Evolutionary conservation across 1,140 invertebrate genomes (phyloP).

Genomic region (Pogonomyrmex californicus): DNA sequence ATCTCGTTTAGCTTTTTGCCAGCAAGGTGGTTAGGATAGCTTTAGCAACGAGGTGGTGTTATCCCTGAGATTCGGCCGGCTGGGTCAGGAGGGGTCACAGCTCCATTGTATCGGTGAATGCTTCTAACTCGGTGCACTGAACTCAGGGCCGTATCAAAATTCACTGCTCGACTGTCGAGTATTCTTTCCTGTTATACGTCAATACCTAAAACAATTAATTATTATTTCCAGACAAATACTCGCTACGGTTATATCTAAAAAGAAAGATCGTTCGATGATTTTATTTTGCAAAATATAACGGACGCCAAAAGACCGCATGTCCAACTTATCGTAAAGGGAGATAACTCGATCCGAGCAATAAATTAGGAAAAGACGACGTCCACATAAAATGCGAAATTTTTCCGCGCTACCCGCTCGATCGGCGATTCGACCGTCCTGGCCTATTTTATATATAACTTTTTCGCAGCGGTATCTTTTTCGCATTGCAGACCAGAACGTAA

Average conservation of each 20-base stretch:
- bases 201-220: slow-evolving; percentile 13
- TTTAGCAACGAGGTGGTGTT: slow-evolving; percentile 63
- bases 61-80: slow-evolving; percentile 71
- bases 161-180: not conserved
- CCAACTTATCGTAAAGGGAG: slow-evolving; percentile 14
- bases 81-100: slow-evolving; percentile 70
- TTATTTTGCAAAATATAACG: slow-evolving; percentile 13
- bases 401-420: not conserved
- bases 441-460: slow-evolving; percentile 48
- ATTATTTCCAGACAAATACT: not conserved
- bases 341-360: slow-evolving; percentile 23
- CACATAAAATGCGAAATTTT: not conserved
- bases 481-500: slow-evolving; percentile 41
- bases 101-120: slow-evolving; percentile 67
- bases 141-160: slow-evolving; percentile 68
- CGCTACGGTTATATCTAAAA: not conserved
- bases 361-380: slow-evolving; percentile 23
- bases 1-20: slow-evolving; percentile 27
- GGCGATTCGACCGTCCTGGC: slow-evolving; percentile 17
- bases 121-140: slow-evolving; percentile 73
- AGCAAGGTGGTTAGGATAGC: slow-evolving; percentile 28
- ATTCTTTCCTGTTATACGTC: not conserved
- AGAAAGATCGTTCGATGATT: not conserved
- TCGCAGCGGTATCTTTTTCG: slow-evolving; percentile 26
- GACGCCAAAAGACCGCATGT: not conserved